Evolutionary conservation across 2,113 vertebrate genomes (phyloP), one percentile per base, ranked within the genome.

Genomic region (Podarcis raffonei): DNA sequence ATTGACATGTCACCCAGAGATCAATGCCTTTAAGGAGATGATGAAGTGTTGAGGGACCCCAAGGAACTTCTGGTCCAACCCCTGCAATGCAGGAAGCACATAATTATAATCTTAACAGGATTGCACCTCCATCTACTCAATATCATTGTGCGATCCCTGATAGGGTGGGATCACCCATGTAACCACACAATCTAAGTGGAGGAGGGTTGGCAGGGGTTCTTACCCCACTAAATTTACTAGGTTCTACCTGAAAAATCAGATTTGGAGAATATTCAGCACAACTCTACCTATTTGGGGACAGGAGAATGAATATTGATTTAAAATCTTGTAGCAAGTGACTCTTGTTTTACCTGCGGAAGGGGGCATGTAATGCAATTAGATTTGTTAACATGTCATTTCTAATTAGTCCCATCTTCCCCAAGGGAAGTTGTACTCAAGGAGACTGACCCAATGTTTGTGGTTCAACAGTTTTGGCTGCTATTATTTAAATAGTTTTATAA

Each of bases 401-500:
- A 57, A 71, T 69, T 39, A 78, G 62, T 53, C 30, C 16, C 22
- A 25, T 69, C 42, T 69, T 89, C 32, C 65, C 42, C 53, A 72
- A 74, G 39, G 22, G 30, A 78, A 68, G 65, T 69, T 69, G 42
- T 39, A 35, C 16, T 84, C 32, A 30, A 68, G 37, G 22, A 35
- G 23, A 37, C 30, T 69, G 62, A 69, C 42, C 59, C 30, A 12
- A 7, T 18, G n/a, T 78, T 84, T 83, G 72, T 37, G 72, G 81
- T 69, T 78, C 42, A 84, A 39, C 42, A 57, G 72, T 83, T 83
- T 66, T 57, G n/a, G 72, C 74, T 53, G 62, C 62, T 84, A 69
- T 78, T 62, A 69, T 89, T 69, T 78, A 77, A 69, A 53, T 74
- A 53, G 15, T 69, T 77, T 83, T 57, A 89, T 77, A n/a, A 68